A percentile compares a stretch with the other conserved stretches of the same genome.
These are phyloP conservation scores for Dynastes hyllus DNA, from an alignment of 2,888 invertebrate species.

Conservation along the genomic window DNA sequence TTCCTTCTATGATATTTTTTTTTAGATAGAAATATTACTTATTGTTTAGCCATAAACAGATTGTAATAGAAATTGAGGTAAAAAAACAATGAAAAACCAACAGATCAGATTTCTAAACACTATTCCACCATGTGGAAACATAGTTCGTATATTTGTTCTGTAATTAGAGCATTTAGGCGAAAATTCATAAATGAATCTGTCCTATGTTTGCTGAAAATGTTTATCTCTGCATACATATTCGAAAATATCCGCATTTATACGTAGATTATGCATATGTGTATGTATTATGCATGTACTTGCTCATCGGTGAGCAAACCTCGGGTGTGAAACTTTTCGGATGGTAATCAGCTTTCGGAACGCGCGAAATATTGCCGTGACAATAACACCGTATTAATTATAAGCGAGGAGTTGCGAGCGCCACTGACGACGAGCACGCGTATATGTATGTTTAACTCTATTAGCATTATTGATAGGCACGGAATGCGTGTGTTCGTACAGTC, in stretches of 20 bases:
- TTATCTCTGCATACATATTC: slow-evolving; percentile 9
- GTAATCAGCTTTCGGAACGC: slow-evolving; percentile 15
- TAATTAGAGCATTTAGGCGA: no score
- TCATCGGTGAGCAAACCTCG: background rate
- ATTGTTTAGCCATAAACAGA: no score
- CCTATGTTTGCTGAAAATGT: background rate
- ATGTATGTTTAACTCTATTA: slow-evolving; percentile 24
- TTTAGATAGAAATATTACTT: no score
- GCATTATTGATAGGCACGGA: slow-evolving; percentile 20
- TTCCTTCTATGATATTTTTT: no score
- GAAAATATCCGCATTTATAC: slow-evolving; percentile 4
- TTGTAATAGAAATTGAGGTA: no score
- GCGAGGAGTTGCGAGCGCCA: background rate
- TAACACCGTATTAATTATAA: background rate
- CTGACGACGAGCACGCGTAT: background rate
- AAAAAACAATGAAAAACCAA: no score
- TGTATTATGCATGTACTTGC: background rate
- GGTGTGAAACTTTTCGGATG: slow-evolving; percentile 8
- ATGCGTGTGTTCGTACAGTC: background rate
- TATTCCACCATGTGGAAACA: no score
- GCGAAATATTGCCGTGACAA: slow-evolving; percentile 22
- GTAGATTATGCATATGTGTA: background rate
- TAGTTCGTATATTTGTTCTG: no score
- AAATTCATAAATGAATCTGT: background rate
- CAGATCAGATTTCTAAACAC: no score